phyloP scores from a whole-genome alignment of 2,888 invertebrate genomes.

The Agelastica alni region DNA sequence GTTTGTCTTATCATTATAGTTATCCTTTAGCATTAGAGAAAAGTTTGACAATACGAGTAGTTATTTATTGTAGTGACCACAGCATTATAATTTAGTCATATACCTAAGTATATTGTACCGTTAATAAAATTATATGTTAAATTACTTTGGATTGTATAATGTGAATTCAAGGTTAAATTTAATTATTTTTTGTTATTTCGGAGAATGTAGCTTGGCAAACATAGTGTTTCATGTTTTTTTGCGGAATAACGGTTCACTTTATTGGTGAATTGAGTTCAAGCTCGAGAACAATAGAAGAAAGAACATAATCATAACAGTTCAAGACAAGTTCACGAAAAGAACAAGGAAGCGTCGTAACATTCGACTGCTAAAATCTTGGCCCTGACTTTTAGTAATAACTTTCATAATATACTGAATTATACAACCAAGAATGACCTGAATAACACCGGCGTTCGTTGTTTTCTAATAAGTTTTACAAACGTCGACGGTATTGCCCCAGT shows the following conservation, averaged over 20 bases:
- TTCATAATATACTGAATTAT: conserved; percentile 47
- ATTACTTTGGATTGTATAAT: too few species aligned
- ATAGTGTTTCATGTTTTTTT: conserved; percentile 7
- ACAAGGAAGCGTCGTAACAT: conserved; percentile 42
- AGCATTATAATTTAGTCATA: too few species aligned
- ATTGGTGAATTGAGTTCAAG: conserved; percentile 33
- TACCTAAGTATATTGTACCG: too few species aligned
- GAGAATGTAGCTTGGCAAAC: too few species aligned
- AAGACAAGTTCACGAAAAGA: conserved; percentile 33
- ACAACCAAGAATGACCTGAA: conserved; percentile 45
- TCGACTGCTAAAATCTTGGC: conserved; percentile 47
- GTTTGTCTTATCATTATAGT: too few species aligned
- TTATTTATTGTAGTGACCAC: too few species aligned
- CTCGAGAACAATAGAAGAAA: conserved; percentile 35
- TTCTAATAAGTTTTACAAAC: conserved; percentile 34
- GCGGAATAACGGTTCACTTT: conserved; percentile 33
- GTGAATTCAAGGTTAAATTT: too few species aligned
- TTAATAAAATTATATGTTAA: too few species aligned
- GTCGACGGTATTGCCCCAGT: conserved; percentile 21
- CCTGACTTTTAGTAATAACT: conserved; percentile 49
- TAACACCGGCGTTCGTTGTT: conserved; percentile 34
- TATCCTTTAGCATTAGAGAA: too few species aligned
- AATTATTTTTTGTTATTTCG: too few species aligned
- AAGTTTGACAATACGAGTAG: too few species aligned
- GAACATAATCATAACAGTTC: conserved; percentile 33